Conservation (phyloP, 2,113 vertebrate genomes). For the Merops nubicus region DNA sequence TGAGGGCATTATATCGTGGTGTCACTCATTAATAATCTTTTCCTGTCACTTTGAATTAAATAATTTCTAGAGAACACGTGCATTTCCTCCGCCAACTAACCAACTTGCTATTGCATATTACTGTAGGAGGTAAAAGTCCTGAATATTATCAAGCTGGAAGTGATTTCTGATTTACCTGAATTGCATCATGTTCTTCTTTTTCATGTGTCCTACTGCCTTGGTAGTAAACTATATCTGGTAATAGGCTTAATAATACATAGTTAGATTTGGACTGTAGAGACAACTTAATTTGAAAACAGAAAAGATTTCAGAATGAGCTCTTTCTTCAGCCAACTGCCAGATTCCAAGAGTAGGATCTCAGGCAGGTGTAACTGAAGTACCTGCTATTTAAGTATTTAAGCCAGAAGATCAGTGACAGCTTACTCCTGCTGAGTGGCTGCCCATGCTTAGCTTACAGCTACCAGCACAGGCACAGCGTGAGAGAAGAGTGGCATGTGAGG, state of each 20-base stretch:
- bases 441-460: neutral
- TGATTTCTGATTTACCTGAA: neutral
- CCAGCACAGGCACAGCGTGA: neutral
- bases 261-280: neutral
- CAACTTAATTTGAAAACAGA: neutral
- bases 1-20: neutral
- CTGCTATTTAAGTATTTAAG: neutral
- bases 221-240: neutral
- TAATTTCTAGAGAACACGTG: slow-evolving; percentile 15
- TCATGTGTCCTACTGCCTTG: neutral
- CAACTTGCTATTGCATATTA: neutral
- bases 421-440: neutral
- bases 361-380: neutral
- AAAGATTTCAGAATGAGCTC: neutral
- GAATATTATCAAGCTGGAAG: neutral
- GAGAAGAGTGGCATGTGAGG: neutral
- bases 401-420: neutral
- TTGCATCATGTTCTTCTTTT: neutral
- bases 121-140: slow-evolving; percentile 1
- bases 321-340: neutral
- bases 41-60: slow-evolving; percentile 39
- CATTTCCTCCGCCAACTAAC: slow-evolving; percentile 51
- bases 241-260: neutral
- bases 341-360: neutral
- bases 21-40: slow-evolving; percentile 42